Conservation (phyloP, 2,797 vertebrate genomes). For the Lycodopsis pacificus region DNA sequence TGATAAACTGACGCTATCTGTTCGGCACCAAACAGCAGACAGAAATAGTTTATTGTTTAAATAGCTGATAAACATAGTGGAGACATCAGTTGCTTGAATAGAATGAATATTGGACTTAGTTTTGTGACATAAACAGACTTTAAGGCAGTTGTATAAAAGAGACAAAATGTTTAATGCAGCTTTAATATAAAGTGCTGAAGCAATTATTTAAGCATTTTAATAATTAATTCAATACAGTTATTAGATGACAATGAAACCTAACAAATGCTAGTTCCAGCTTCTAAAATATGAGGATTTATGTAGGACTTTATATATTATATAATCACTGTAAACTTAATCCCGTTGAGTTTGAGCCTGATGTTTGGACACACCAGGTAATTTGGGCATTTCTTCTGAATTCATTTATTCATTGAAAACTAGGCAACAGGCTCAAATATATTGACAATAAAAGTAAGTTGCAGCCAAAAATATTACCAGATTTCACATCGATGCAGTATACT, state of each 20-base stretch:
- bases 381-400: not conserved
- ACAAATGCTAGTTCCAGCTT: not conserved
- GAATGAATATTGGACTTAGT: too few relatives aligned
- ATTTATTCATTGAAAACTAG: not conserved
- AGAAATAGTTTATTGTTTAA: not conserved
- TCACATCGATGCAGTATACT: not conserved
- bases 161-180: too few relatives aligned
- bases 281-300: not conserved
- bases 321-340: not conserved
- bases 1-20: not conserved
- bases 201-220: not conserved
- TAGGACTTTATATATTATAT: not conserved
- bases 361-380: not conserved
- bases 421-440: not conserved
- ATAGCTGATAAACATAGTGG: not conserved
- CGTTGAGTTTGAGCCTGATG: not conserved
- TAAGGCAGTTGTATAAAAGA: too few relatives aligned
- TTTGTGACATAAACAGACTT: not conserved
- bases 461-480: not conserved
- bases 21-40: slow-evolving; percentile 1
- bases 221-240: not conserved
- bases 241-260: too few relatives aligned
- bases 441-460: not conserved
- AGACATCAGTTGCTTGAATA: not conserved
- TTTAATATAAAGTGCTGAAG: not conserved